Evolutionary conservation across 2,797 vertebrate species (phyloP).

Genomic region (Phoxinus dragarum): DNA sequence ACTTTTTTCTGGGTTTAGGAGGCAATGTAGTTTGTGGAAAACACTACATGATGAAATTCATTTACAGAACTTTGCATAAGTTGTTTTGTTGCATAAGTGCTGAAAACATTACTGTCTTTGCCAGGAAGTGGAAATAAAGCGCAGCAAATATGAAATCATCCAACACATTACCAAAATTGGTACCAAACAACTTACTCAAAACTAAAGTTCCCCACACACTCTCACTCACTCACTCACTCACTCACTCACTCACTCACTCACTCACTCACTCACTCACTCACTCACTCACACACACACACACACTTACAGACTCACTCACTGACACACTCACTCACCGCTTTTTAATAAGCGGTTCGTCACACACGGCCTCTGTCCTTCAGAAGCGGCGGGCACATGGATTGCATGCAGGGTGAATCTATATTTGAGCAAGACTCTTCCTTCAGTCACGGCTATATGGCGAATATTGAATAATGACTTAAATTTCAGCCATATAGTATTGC

Average conservation of each 20-base stretch:
- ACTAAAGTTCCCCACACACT: too few species aligned
- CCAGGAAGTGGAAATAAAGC: neutral
- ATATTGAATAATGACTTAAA: neutral
- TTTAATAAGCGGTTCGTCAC: slow-evolving; percentile 34
- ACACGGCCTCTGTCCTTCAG: slow-evolving; percentile 72
- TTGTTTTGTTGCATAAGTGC: too few species aligned
- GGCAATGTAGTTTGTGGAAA: too few species aligned
- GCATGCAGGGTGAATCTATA: slow-evolving; percentile 15
- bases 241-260: too few species aligned
- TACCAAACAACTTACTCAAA: too few species aligned
- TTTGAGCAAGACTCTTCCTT: slow-evolving; percentile 20
- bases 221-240: too few species aligned
- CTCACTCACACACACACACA: too few species aligned
- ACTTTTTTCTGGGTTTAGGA: neutral
- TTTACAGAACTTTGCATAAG: neutral
- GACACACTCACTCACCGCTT: slow-evolving; percentile 60
- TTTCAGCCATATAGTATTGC: neutral
- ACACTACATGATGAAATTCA: neutral
- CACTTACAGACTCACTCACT: too few species aligned
- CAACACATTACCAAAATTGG: neutral
- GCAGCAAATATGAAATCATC: neutral
- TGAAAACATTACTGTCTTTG: neutral
- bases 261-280: too few species aligned
- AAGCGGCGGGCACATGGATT: slow-evolving; percentile 51
- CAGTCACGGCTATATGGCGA: neutral